Evolutionary conservation across 2,113 vertebrate genomes (phyloP).

Genomic region (Pollachius pollachius): DNA sequence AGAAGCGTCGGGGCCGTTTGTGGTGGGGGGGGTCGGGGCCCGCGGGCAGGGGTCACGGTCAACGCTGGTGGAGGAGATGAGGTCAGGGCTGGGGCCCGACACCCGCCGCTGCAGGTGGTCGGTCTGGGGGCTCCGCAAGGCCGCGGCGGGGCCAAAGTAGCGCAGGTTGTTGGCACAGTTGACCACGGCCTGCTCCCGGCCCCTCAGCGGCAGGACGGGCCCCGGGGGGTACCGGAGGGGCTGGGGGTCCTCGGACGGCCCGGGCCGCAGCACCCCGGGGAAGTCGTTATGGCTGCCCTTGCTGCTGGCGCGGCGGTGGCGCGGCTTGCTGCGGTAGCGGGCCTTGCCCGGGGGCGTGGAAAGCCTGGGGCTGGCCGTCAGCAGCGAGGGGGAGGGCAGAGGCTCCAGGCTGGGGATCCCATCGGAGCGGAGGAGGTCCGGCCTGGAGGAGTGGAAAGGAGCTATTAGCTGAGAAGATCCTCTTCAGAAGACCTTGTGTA

Average conservation of each 20-base stretch:
- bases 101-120: slow-evolving; percentile 87
- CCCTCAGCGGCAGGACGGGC: slow-evolving; percentile 65
- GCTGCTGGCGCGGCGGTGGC: slow-evolving; percentile 83
- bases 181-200: slow-evolving; percentile 83
- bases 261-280: slow-evolving; percentile 78
- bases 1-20: slow-evolving; percentile 35
- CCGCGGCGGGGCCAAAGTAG: slow-evolving; percentile 94
- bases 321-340: slow-evolving; percentile 91
- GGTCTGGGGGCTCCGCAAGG: slow-evolving; percentile 92
- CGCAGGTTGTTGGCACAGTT: slow-evolving; percentile 91
- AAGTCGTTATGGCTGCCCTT: slow-evolving; percentile 89
- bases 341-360: slow-evolving; percentile 85
- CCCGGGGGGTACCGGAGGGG: slow-evolving; percentile 60
- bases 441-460: slow-evolving; percentile 66
- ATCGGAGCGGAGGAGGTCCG: slow-evolving; percentile 90
- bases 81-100: slow-evolving; percentile 87
- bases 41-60: slow-evolving; percentile 74
- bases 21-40: slow-evolving; percentile 51
- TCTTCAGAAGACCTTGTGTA: too few species aligned
- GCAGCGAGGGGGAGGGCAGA: slow-evolving; percentile 80
- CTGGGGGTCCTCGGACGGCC: slow-evolving; percentile 59
- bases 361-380: slow-evolving; percentile 90
- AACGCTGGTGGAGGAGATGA: slow-evolving; percentile 87
- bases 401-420: slow-evolving; percentile 86
- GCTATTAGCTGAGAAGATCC: neutral